Evolutionary conservation across 2,888 invertebrate species (phyloP), one percentile per base, ranked within the genome.

Genomic region (Slavum lentiscoides): DNA sequence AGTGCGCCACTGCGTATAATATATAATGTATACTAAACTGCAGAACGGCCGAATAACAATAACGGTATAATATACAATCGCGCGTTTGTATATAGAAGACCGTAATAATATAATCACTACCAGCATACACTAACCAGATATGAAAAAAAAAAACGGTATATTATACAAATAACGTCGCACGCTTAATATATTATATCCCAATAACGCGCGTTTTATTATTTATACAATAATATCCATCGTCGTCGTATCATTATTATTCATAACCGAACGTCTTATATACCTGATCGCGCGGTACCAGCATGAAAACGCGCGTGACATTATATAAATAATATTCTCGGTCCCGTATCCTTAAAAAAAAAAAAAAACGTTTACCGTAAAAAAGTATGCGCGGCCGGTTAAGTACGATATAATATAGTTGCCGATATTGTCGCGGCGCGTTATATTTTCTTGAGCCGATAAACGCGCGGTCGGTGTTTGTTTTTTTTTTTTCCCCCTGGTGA

Each of bases 101-200:
- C 80, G 58, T 72, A 4, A 30, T 30, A 80, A 64, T 72, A 80
- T 80, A 80, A 72, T 72, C 64, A 80, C 80, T 80, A 80, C 80
- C 80, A 43, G 80, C 80, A 80, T 80, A 43, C 64, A 80, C 77
- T 77, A 1, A 49, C 23, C 15, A 66, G 43, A 69, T 17, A 69
- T 69, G 30, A 30, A 30, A 30, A 30, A 30, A 30, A 30, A 30
- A 30, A 30, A 30, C 30, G 30, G 4, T n/a, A 76, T 64, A 49
- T 68, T 64, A 64, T 17, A 67, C 21, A 43, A 21, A 30, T 30
- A 30, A 30, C 30, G 30, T 30, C 30, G 30, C 30, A 4, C 30
- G 30, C 4, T 30, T 4, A 4, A 30, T 30, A 30, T 30, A 4
- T 30, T 2, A 30, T 30, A 4, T 30, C 30, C 30, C 30, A 30